Evolutionary conservation across 2,797 vertebrate species (phyloP), one percentile per base, ranked within the genome.

Genomic region (Periophthalmus magnuspinnatus): DNA sequence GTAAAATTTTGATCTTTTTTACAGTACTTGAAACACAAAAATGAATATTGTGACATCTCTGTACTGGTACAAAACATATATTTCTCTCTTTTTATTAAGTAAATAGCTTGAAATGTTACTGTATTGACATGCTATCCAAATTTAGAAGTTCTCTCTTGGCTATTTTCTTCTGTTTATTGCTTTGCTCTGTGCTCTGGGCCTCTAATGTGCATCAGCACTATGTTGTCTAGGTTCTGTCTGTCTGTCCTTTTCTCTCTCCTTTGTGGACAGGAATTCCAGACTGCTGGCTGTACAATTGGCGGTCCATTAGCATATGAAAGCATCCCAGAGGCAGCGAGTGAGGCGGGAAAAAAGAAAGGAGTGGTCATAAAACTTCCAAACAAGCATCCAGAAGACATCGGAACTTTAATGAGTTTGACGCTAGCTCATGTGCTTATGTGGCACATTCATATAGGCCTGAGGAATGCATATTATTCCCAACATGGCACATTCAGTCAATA

Each of bases 251-350:
- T 85, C 70, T 84, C 65, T 86, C 82, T 70, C 88, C 82, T 86
- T 93, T 93, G 88, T 89, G 85, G 64, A 47, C 72, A 89, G 87
- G 84, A 88, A 92, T 91, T 91, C 88, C 88, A 85, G 86, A 82
- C 90, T 86, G 84, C 82, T 77, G 86, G 81, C 78, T 54, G 73
- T 83, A 93, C 92, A 91, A 91, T 92, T 65, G 74, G 60, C 63
- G 34, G 0, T 0, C 5, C 60, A 93, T 93, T 94, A 89, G 85
- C 91, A 93, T 91, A 87, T 92, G 93, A 92, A 93, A 91, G 90
- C 78, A 65, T 64, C 72, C 2, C 47, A 75, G 79, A 77, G 84
- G 84, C 72, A 83, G 83, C 17, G 78, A 82, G 73, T 16, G 72
- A 75, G 76, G 86, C 72, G 78, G 83, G 78, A 78, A 81, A 77